Evolutionary conservation across 2,888 invertebrate genomes (phyloP).

Genomic region (Neocrepidodera transversa): DNA sequence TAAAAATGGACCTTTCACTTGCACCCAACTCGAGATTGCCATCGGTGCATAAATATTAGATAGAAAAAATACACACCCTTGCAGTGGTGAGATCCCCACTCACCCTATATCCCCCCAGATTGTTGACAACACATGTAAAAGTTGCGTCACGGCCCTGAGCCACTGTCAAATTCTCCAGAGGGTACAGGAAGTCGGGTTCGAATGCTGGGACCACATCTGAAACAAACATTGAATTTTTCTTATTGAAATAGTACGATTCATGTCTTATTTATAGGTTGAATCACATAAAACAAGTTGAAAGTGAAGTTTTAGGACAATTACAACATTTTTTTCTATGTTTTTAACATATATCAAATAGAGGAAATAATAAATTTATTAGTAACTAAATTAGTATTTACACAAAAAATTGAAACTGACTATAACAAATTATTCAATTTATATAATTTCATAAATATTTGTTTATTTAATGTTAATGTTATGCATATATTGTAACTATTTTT

Average conservation of each 20-base stretch:
- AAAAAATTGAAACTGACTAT: too few species aligned
- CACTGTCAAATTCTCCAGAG: constrained; percentile 84
- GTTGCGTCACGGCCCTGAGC: constrained; percentile 83
- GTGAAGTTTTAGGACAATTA: background rate
- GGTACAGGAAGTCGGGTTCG: constrained; percentile 81
- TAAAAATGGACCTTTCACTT: constrained; percentile 42
- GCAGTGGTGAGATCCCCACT: constrained; percentile 86
- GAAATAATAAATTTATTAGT: too few species aligned
- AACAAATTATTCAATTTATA: too few species aligned
- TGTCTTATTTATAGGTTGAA: constrained; percentile 10
- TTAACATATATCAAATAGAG: too few species aligned
- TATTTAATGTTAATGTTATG: too few species aligned
- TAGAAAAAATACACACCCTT: constrained; percentile 77
- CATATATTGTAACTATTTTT: too few species aligned
- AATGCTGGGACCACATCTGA: constrained; percentile 73
- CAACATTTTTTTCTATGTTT: too few species aligned
- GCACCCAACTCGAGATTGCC: constrained; percentile 48
- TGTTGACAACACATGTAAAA: constrained; percentile 85
- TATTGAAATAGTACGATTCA: constrained; percentile 8
- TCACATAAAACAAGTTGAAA: constrained; percentile 7
- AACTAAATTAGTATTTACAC: too few species aligned
- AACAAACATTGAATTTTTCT: constrained; percentile 39
- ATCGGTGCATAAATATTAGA: constrained; percentile 51
- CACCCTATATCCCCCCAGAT: constrained; percentile 85
- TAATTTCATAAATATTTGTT: too few species aligned